phyloP scores from a whole-genome alignment of 2,113 vertebrate genomes.

The Telmatochromis brichardi region DNA sequence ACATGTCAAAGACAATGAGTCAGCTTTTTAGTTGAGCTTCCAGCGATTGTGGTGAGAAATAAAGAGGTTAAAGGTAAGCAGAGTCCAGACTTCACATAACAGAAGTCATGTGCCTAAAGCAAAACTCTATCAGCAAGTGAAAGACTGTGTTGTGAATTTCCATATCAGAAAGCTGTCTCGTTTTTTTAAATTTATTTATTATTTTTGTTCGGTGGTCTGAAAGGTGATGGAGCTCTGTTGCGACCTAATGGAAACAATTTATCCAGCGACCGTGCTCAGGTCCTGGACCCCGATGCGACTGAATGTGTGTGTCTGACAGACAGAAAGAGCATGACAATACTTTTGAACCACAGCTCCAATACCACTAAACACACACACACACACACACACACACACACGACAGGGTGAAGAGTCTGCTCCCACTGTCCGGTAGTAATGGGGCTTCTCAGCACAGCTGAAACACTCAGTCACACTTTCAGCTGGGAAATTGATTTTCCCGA shows the following conservation, averaged over 20 bases:
- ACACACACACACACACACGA: background rate
- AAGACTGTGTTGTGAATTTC: background rate
- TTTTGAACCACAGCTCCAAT: background rate
- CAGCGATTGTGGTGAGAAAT: background rate
- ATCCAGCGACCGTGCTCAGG: background rate
- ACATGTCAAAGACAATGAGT: background rate
- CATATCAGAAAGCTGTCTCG: accelerated
- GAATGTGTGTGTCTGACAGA: background rate
- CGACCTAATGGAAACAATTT: constrained; percentile 46
- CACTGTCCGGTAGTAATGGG: constrained; percentile 32
- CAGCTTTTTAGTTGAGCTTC: background rate
- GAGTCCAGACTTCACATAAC: background rate
- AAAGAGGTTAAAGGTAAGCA: background rate
- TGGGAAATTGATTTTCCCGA: constrained; percentile 37
- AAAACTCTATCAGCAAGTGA: background rate
- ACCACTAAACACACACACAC: background rate
- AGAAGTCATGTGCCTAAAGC: background rate
- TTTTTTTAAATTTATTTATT: background rate
- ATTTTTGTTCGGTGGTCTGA: background rate
- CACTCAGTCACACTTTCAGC: constrained; percentile 30
- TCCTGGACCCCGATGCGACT: background rate
- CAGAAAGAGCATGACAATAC: constrained; percentile 24
- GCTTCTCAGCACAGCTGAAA: constrained; percentile 17
- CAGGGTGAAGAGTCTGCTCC: background rate
- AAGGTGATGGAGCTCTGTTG: constrained; percentile 20